phyloP scores from a whole-genome alignment of 2,888 invertebrate genomes.

The Amphipyra berbera region DNA sequence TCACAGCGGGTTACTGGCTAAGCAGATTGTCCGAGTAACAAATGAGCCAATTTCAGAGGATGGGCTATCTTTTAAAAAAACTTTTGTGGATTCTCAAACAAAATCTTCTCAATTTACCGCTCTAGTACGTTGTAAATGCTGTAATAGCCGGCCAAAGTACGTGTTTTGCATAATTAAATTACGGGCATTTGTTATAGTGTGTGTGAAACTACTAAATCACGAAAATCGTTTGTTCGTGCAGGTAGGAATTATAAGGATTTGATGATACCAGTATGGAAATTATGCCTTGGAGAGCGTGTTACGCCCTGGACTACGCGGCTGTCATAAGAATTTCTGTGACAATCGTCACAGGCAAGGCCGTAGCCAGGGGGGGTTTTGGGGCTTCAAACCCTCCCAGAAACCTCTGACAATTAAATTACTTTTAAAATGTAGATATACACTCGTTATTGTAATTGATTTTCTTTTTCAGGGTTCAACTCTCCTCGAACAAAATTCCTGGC shows the following conservation, averaged over 20 bases:
- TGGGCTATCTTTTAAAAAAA: slow-evolving; percentile 63
- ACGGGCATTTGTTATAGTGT: slow-evolving; percentile 39
- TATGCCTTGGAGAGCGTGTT: slow-evolving; percentile 8
- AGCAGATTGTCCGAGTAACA: slow-evolving; percentile 68
- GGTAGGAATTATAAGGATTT: slow-evolving; percentile 16
- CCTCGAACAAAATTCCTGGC: too few species aligned
- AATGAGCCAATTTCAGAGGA: slow-evolving; percentile 70
- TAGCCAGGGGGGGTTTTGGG: too few species aligned
- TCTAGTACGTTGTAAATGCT: slow-evolving; percentile 52
- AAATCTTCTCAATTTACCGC: slow-evolving; percentile 58
- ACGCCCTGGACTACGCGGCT: not conserved
- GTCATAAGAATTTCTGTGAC: too few species aligned
- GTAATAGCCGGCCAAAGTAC: slow-evolving; percentile 52
- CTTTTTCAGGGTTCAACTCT: too few species aligned
- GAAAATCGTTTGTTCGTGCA: slow-evolving; percentile 23
- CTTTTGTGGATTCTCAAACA: slow-evolving; percentile 49
- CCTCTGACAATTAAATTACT: too few species aligned
- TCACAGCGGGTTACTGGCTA: slow-evolving; percentile 47
- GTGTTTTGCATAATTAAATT: slow-evolving; percentile 61
- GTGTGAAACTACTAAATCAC: slow-evolving; percentile 38
- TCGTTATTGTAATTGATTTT: too few species aligned
- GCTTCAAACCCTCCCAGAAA: too few species aligned
- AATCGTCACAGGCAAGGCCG: too few species aligned
- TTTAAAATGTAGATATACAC: too few species aligned
- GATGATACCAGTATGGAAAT: slow-evolving; percentile 9